phyloP scores from a whole-genome alignment of 2,113 vertebrate genomes.

The Pluvianellus socialis region DNA sequence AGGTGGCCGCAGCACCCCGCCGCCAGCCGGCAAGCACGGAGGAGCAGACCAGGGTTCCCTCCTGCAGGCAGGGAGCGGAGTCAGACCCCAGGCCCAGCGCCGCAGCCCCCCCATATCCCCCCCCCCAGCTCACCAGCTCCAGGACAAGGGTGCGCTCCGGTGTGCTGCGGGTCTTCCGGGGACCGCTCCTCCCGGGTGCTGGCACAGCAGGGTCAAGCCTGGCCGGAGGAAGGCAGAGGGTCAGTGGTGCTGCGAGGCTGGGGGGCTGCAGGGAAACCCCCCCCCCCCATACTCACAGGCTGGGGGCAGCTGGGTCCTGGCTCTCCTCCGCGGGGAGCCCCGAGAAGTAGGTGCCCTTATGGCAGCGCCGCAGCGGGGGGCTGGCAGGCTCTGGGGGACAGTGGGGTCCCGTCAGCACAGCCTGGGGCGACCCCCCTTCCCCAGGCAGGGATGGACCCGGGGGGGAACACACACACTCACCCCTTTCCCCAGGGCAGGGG shows the following conservation, averaged over 20 bases:
- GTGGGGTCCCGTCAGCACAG: neutral
- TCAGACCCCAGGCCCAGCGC: neutral
- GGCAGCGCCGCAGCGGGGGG: fast-evolving
- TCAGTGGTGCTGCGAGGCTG: fast-evolving
- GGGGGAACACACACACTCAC: neutral
- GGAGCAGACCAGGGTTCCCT: slow-evolving; percentile 81
- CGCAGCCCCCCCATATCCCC: fast-evolving
- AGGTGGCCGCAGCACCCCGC: slow-evolving; percentile 72
- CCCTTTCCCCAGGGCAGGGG: neutral
- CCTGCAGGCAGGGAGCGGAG: slow-evolving; percentile 47
- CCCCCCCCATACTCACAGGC: slow-evolving; percentile 14
- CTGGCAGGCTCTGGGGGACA: neutral
- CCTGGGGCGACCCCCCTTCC: neutral
- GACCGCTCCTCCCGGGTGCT: slow-evolving; percentile 56
- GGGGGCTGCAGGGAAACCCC: fast-evolving
- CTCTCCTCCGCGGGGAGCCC: neutral
- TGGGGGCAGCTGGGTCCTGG: neutral
- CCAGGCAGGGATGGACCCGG: neutral
- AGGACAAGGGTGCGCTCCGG: slow-evolving; percentile 76
- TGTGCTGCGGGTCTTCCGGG: slow-evolving; percentile 73
- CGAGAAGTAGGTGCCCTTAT: neutral
- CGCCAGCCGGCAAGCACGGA: slow-evolving; percentile 66
- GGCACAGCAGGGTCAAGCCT: slow-evolving; percentile 71
- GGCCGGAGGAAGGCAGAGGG: neutral
- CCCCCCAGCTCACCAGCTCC: slow-evolving; percentile 72